A percentile compares a stretch with the other conserved stretches of the same genome.
These are phyloP conservation scores for Martes martes DNA, from an alignment of 2,113 vertebrate species.

Conservation along the genomic window DNA sequence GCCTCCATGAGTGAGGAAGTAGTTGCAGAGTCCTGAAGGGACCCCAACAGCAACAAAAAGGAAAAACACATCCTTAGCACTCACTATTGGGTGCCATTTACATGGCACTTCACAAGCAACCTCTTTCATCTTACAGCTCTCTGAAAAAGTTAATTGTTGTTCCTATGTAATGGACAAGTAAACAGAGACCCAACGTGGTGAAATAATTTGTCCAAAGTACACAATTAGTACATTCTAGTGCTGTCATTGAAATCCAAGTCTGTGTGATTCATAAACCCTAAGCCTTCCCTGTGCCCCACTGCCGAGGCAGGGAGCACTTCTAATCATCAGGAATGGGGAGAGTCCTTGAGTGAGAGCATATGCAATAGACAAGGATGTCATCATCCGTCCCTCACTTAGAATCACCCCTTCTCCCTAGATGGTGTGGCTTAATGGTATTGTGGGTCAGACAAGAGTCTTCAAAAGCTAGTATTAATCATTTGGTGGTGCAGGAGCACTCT, in stretches of 20 bases:
- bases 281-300: background rate
- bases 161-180: background rate
- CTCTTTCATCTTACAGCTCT: background rate
- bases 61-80: background rate
- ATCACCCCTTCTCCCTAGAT: background rate
- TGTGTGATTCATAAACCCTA: background rate
- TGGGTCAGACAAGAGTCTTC: background rate
- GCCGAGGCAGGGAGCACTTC: background rate
- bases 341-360: too few relatives aligned
- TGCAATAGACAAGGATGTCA: background rate
- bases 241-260: background rate
- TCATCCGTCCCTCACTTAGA: background rate
- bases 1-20: background rate
- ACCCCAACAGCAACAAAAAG: accelerated
- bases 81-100: background rate
- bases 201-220: background rate
- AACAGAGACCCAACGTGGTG: background rate
- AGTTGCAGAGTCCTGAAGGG: background rate
- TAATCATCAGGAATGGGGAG: background rate
- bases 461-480: background rate
- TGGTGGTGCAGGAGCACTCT: background rate
- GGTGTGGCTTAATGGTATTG: background rate
- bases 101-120: background rate
- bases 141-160: background rate
- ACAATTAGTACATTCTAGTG: background rate